phyloP scores from a whole-genome alignment of 2,113 vertebrate species.

The Leptobrachium ailaonicum region DNA sequence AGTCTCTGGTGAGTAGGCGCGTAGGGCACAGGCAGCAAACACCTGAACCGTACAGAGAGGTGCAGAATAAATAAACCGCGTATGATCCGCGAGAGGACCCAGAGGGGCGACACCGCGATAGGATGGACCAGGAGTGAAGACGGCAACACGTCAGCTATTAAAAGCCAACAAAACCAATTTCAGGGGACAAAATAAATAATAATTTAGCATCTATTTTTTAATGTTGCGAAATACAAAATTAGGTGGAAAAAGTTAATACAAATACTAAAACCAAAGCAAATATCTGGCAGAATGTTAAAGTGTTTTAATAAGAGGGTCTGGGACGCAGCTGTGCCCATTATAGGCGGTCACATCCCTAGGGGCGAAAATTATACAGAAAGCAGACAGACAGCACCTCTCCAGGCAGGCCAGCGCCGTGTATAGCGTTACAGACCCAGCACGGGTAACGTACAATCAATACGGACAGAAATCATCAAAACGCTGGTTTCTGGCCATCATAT shows the following conservation, averaged over 20 bases:
- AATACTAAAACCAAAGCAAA: neutral
- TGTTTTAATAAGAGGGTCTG: neutral
- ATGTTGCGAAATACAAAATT: too few species aligned
- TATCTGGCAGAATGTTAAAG: neutral
- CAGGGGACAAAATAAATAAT: too few species aligned
- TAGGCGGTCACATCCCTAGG: neutral
- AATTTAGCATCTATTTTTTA: too few species aligned
- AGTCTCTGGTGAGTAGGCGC: conserved; percentile 40
- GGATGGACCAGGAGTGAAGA: too few species aligned
- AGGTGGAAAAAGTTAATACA: neutral
- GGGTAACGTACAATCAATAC: neutral
- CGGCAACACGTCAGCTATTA: too few species aligned
- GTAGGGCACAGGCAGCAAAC: conserved; percentile 13
- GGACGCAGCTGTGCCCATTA: conserved; percentile 15
- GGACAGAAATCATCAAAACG: neutral
- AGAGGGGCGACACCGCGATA: too few species aligned
- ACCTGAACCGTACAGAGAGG: conserved; percentile 17
- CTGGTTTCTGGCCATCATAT: conserved; percentile 1
- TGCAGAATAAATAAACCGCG: neutral
- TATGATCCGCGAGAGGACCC: too few species aligned
- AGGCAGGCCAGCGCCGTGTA: neutral
- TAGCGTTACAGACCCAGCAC: neutral
- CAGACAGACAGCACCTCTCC: neutral
- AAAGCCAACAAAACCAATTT: too few species aligned
- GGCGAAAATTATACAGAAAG: conserved; percentile 6